Percentiles rank a stretch among this genome's conserved stretches.
These are phyloP conservation scores for Carassius carassius DNA, from an alignment of 2,113 vertebrate genomes.

Conservation along the genomic window DNA sequence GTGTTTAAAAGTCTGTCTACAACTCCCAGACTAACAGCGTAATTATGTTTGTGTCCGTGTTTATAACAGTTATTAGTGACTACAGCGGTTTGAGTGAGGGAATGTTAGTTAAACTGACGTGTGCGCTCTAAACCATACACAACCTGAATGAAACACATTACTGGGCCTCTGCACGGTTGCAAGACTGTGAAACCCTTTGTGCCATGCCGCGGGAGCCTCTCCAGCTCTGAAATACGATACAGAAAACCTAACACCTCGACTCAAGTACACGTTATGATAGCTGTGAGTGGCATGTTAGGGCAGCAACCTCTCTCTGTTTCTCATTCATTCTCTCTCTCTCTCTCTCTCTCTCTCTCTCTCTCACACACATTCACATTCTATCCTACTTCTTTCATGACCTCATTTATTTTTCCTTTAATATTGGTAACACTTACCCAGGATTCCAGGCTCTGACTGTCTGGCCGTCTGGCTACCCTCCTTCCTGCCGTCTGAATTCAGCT, in stretches of 20 bases:
- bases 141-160: conserved; percentile 1
- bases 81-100: background rate
- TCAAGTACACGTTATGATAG: conserved; percentile 14
- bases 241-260: conserved; percentile 30
- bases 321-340: background rate
- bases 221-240: conserved; percentile 20
- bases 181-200: conserved; percentile 15
- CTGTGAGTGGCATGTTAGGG: conserved; percentile 12
- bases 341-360: background rate
- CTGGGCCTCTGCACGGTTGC: background rate
- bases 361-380: background rate
- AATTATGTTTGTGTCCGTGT: conserved; percentile 22
- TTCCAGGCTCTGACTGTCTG: conserved; percentile 34
- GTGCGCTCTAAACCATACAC: background rate
- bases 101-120: background rate
- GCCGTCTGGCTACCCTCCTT: conserved; percentile 36
- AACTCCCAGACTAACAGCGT: conserved; percentile 15
- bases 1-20: conserved; percentile 16
- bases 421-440: conserved; percentile 34
- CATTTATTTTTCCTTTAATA: conserved; percentile 44
- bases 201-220: background rate
- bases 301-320: background rate
- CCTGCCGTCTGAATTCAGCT: conserved; percentile 36
- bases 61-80: conserved; percentile 39
- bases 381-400: conserved; percentile 38